Percentiles rank a stretch among this genome's conserved stretches.
phyloP scores from a whole-genome alignment of 2,797 vertebrate species.

The Paramormyrops hopkinsi region DNA sequence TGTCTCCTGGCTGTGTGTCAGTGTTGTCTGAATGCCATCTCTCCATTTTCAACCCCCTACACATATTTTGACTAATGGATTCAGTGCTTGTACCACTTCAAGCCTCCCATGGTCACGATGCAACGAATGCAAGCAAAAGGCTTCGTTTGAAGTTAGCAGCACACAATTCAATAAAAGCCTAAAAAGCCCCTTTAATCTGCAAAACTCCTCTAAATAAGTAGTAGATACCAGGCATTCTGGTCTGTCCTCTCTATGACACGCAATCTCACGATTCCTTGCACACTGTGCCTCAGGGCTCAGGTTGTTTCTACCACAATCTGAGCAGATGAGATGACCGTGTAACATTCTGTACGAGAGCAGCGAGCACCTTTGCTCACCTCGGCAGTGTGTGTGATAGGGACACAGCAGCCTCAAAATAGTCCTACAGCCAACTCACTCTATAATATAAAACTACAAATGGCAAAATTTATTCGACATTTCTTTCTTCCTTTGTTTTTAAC shows the following conservation, averaged over 20 bases:
- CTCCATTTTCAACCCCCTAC: not conserved
- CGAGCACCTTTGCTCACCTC: not conserved
- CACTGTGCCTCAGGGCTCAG: not conserved
- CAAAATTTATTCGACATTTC: not conserved
- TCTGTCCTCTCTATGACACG: not conserved
- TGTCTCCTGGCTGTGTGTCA: not conserved
- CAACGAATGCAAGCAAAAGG: not conserved
- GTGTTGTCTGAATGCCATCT: not conserved
- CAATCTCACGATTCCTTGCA: not conserved
- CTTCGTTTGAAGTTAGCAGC: not conserved
- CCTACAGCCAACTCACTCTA: not conserved
- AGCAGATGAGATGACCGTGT: not conserved
- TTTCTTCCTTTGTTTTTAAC: not conserved
- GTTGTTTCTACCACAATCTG: not conserved
- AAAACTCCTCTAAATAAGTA: not conserved
- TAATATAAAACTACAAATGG: not conserved
- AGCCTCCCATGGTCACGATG: not conserved
- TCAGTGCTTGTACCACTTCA: not conserved
- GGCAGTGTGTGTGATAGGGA: not conserved
- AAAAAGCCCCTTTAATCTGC: not conserved
- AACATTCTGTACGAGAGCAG: not conserved
- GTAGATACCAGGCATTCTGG: not conserved
- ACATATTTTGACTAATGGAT: conserved; percentile 7
- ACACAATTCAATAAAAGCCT: not conserved
- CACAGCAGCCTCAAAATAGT: not conserved